phyloP scores from a whole-genome alignment of 2,888 invertebrate genomes.

The Empis stercorea region DNA sequence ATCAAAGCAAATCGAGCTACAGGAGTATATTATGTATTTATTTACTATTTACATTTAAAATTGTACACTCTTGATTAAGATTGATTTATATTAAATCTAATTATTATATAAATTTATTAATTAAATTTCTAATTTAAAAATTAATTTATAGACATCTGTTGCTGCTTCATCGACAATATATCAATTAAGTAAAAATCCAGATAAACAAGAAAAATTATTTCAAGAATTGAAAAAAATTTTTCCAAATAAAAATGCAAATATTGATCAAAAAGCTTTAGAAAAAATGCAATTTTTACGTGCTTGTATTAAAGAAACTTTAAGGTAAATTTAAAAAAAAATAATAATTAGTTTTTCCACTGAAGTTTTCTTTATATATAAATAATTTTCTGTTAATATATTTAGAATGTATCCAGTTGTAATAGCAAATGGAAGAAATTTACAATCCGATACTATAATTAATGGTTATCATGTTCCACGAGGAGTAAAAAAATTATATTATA shows the following conservation, averaged over 20 bases:
- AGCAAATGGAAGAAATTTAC: slow-evolving; percentile 64
- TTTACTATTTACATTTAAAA: too few species aligned
- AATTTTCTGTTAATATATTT: slow-evolving; percentile 21
- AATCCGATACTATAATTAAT: slow-evolving; percentile 58
- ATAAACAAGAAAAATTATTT: slow-evolving; percentile 51
- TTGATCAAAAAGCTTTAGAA: slow-evolving; percentile 48
- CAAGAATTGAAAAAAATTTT: slow-evolving; percentile 47
- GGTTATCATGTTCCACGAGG: slow-evolving; percentile 73
- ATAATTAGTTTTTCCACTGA: too few species aligned
- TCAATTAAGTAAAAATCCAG: slow-evolving; percentile 56
- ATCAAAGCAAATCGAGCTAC: too few species aligned
- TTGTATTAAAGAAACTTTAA: slow-evolving; percentile 63
- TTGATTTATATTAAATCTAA: too few species aligned
- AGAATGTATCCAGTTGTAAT: slow-evolving; percentile 73
- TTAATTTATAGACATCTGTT: slow-evolving; percentile 47
- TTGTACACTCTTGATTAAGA: too few species aligned
- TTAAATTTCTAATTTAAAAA: too few species aligned
- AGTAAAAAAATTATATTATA: slow-evolving; percentile 36
- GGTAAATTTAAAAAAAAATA: slow-evolving; percentile 36
- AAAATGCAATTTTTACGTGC: slow-evolving; percentile 58
- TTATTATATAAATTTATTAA: too few species aligned
- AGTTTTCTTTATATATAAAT: too few species aligned
- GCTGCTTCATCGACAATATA: slow-evolving; percentile 62
- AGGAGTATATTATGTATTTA: too few species aligned
- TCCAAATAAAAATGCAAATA: slow-evolving; percentile 40